Evolutionary conservation across 2,797 vertebrate genomes (phyloP).

Genomic region (Scolopax bukidnonensis): DNA sequence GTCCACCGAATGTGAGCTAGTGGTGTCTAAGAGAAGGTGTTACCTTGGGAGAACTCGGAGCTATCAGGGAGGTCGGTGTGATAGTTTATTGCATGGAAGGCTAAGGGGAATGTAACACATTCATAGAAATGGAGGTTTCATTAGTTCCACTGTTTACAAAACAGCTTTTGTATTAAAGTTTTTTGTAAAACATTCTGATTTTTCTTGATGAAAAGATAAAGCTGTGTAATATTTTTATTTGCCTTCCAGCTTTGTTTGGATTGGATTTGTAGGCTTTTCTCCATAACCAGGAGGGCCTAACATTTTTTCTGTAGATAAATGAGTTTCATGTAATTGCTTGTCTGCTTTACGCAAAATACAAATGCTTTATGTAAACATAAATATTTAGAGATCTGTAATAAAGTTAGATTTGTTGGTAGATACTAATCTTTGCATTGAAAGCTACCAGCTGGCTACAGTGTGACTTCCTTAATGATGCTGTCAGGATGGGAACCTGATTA

Average conservation of each 20-base stretch:
- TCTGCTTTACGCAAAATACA: neutral
- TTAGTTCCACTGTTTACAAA: slow-evolving; percentile 23
- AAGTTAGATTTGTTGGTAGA: neutral
- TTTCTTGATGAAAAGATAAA: slow-evolving; percentile 46
- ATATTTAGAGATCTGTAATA: neutral
- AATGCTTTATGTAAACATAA: slow-evolving; percentile 9
- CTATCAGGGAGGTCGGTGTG: accelerated
- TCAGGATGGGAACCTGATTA: neutral
- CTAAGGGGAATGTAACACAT: neutral
- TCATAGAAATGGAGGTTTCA: neutral
- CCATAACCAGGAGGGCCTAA: neutral
- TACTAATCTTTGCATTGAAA: neutral
- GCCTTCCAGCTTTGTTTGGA: slow-evolving; percentile 30
- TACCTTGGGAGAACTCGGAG: neutral
- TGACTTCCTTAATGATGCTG: neutral
- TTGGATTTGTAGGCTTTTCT: slow-evolving; percentile 9
- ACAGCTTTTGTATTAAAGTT: neutral
- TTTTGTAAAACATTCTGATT: slow-evolving; percentile 8
- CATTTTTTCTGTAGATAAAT: neutral
- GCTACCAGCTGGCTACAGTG: neutral
- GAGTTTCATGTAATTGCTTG: slow-evolving; percentile 4
- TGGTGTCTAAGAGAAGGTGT: neutral
- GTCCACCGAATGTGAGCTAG: neutral
- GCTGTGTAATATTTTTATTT: neutral
- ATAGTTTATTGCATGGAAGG: neutral